Evolutionary conservation across 2,888 invertebrate genomes (phyloP).

Genomic region (Eledona agricola): DNA sequence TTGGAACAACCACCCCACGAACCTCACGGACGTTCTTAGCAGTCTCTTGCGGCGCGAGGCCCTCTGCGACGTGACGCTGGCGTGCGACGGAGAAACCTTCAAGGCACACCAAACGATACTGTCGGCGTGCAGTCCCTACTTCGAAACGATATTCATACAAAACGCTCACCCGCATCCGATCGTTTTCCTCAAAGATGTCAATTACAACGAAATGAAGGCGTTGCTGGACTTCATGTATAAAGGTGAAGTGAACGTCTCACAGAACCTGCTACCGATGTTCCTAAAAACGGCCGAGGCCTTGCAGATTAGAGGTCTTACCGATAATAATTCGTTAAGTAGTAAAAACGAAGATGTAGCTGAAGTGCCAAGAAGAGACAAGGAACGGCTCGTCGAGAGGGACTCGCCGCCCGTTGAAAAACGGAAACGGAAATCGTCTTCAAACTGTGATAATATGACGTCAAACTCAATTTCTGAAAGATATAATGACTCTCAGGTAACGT

Average conservation of each 20-base stretch:
- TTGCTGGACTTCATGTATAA: constrained; percentile 94
- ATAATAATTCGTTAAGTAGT: constrained; percentile 75
- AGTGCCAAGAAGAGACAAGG: constrained; percentile 52
- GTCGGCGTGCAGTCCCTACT: constrained; percentile 94
- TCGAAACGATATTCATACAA: constrained; percentile 89
- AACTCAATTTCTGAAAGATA: constrained; percentile 71
- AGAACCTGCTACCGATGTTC: constrained; percentile 89
- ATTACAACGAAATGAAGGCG: constrained; percentile 88
- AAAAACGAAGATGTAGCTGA: constrained; percentile 55
- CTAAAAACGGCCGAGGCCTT: constrained; percentile 91
- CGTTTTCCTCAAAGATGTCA: constrained; percentile 92
- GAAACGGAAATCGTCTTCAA: constrained; percentile 73
- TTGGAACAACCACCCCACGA: constrained; percentile 94
- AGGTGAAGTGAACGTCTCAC: constrained; percentile 82
- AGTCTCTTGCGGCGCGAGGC: constrained; percentile 88
- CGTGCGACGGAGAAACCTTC: constrained; percentile 89
- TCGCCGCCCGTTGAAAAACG: constrained; percentile 67
- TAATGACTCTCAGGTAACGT: constrained; percentile 72
- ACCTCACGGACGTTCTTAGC: constrained; percentile 89
- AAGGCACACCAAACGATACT: constrained; percentile 94
- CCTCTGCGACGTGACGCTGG: constrained; percentile 91
- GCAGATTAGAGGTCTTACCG: constrained; percentile 88
- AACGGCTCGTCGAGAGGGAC: constrained; percentile 55
- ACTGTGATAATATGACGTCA: constrained; percentile 71
- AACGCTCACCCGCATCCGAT: constrained; percentile 91